Percentiles rank a stretch among this genome's conserved stretches.
Conservation (phyloP, 30 jellyfish, hydroid and myxozoan species). For the Morbakka virulenta region DNA sequence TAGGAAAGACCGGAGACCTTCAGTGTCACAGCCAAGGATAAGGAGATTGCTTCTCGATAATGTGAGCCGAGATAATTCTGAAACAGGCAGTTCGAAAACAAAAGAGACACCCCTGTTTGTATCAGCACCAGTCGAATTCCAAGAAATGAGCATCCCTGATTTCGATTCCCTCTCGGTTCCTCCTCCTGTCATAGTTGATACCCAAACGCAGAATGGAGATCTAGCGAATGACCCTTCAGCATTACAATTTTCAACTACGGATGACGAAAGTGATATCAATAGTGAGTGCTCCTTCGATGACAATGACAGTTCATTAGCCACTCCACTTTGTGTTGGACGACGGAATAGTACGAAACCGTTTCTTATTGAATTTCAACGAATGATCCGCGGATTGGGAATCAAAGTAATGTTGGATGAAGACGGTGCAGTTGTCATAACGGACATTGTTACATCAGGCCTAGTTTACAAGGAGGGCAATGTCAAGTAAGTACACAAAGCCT, state of each 20-base stretch:
- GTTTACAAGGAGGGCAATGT: slow-evolving; percentile 67
- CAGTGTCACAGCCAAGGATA: not conserved
- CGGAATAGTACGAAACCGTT: slow-evolving; percentile 80
- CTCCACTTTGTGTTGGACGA: slow-evolving; percentile 45
- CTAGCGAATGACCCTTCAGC: not conserved
- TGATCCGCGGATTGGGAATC: slow-evolving; percentile 77
- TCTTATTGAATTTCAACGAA: slow-evolving; percentile 74
- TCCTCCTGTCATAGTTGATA: not conserved
- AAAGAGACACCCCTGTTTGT: not conserved
- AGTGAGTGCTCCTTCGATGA: slow-evolving; percentile 24
- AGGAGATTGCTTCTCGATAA: not conserved
- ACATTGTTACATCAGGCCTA: slow-evolving; percentile 66
- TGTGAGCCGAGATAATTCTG: not conserved
- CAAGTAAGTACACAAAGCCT: slow-evolving; percentile 57
- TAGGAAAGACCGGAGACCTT: not conserved
- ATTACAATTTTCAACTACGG: not conserved
- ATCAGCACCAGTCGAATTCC: not conserved
- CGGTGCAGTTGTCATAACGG: slow-evolving; percentile 79
- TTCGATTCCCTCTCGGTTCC: not conserved
- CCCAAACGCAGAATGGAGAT: not conserved
- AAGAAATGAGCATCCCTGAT: not conserved
- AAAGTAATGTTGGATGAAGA: slow-evolving; percentile 91
- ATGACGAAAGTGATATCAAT: slow-evolving; percentile 26
- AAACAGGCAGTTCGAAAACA: not conserved
- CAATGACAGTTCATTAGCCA: slow-evolving; percentile 12